Percentiles rank a stretch among this genome's conserved stretches.
Conservation (phyloP, 1,140 invertebrate species). For the Cherax quadricarinatus region DNA sequence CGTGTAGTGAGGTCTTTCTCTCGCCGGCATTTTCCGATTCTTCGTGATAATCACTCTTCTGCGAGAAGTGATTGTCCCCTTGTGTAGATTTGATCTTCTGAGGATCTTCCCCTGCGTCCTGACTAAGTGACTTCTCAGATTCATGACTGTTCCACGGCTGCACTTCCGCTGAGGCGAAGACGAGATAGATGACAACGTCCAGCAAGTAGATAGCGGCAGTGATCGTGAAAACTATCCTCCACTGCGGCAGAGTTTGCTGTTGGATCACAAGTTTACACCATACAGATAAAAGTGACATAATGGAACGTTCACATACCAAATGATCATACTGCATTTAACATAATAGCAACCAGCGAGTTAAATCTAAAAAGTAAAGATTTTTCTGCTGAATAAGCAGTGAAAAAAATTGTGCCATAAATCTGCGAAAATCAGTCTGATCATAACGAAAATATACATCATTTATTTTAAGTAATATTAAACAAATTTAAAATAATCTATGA, state of each 20-base stretch:
- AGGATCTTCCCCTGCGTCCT: background rate
- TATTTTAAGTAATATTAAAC: too few species aligned
- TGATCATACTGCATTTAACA: too few species aligned
- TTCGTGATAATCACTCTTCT: background rate
- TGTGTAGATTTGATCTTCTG: background rate
- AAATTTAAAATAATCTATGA: too few species aligned
- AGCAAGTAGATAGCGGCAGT: conserved; percentile 51
- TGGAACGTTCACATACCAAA: too few species aligned
- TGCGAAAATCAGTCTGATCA: too few species aligned
- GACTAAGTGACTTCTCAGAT: background rate
- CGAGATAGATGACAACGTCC: conserved; percentile 37
- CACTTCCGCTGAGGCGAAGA: conserved; percentile 49
- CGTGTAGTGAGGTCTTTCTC: background rate
- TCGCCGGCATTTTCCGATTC: background rate
- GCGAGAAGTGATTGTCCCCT: background rate
- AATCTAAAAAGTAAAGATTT: too few species aligned
- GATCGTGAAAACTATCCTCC: conserved; percentile 74
- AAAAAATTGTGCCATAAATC: too few species aligned
- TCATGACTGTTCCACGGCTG: conserved; percentile 42
- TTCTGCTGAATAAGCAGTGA: too few species aligned
- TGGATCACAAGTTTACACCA: conserved; percentile 30
- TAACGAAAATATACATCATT: too few species aligned
- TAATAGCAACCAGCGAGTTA: background rate
- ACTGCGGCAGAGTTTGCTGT: conserved; percentile 74
- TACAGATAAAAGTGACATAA: too few species aligned